Percentiles rank a stretch among this genome's conserved stretches.
Evolutionary conservation across 2,888 invertebrate species (phyloP).

Genomic region (Panopea generosa): DNA sequence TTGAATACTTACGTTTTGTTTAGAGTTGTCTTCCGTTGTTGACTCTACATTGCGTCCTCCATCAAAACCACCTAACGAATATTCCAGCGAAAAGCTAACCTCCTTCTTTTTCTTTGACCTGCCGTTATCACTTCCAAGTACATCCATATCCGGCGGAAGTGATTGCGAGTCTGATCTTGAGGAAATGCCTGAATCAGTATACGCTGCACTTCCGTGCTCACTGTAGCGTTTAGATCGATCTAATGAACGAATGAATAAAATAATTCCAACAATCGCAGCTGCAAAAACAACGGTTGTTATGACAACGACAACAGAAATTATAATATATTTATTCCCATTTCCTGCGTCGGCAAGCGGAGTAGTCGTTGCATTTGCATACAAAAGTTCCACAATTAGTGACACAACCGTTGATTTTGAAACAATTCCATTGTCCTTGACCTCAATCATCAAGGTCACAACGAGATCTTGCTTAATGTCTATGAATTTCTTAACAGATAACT

Average conservation of each 20-base stretch:
- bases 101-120: slow-evolving; percentile 64
- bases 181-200: slow-evolving; percentile 59
- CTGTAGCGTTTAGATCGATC: slow-evolving; percentile 56
- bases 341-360: not conserved
- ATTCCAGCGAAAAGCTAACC: slow-evolving; percentile 65
- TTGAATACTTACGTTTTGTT: slow-evolving; percentile 27
- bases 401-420: slow-evolving; percentile 27
- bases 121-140: slow-evolving; percentile 23
- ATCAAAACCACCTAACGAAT: slow-evolving; percentile 48
- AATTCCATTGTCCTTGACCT: slow-evolving; percentile 41
- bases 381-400: slow-evolving; percentile 35
- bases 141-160: slow-evolving; percentile 30
- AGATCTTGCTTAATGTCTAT: slow-evolving; percentile 44
- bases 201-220: slow-evolving; percentile 60
- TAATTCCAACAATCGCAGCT: slow-evolving; percentile 61
- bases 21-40: slow-evolving; percentile 40
- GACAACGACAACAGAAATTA: slow-evolving; percentile 70
- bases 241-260: slow-evolving; percentile 61
- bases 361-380: slow-evolving; percentile 52
- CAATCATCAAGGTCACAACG: slow-evolving; percentile 27
- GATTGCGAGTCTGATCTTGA: slow-evolving; percentile 48
- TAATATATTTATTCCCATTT: slow-evolving; percentile 63
- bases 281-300: slow-evolving; percentile 68
- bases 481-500: slow-evolving; percentile 46
- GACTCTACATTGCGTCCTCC: slow-evolving; percentile 54